Evolutionary conservation across 2,888 invertebrate species (phyloP), one percentile per base, ranked within the genome.

Genomic region (Marronus borbonicus): DNA sequence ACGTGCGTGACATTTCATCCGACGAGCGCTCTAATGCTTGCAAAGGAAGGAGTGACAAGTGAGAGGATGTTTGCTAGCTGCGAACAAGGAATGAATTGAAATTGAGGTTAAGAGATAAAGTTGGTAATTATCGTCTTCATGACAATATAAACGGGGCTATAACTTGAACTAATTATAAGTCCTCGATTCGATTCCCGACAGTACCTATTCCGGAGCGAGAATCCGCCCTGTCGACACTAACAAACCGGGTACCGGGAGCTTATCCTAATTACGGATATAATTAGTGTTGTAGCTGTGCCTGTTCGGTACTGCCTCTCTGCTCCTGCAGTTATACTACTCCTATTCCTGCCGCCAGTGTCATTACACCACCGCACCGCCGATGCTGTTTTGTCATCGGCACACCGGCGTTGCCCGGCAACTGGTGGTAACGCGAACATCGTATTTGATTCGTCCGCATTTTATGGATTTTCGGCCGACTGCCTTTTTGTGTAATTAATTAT

Each of bases 181-280:
- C 83, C 76, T 62, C 78, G 78, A 62, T 69, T 76, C 78, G 76
- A 68, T 76, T 80, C 83, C 80, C 81, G 81, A 80, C 81, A 80
- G 83, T 81, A 85, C 31, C 31, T 31, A 31, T 83, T 84, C 84
- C 84, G 83, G 83, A 81, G 82, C 80, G 80, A 81, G 77, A 74
- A 74, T 65, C 78, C 62, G 52, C 72, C 74, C 77, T 58, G 69
- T 60, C 64, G 64, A 50, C 50, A 55, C 65, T 81, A 80, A 81
- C 82, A 82, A 82, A 82, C 81, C 82, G 68, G 31, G 68, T 68
- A 68, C 80, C 82, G 80, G 60, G 72, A 70, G 88, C 87, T 88
- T 88, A 88, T 87, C 86, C 88, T 88, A 88, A 88, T 88, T 88
- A 88, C 87, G 85, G 86, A 84, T 85, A 86, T 88, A 88, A 88